Evolutionary conservation across 2,888 invertebrate species (phyloP).

Genomic region (Phrixothrix hirtus): DNA sequence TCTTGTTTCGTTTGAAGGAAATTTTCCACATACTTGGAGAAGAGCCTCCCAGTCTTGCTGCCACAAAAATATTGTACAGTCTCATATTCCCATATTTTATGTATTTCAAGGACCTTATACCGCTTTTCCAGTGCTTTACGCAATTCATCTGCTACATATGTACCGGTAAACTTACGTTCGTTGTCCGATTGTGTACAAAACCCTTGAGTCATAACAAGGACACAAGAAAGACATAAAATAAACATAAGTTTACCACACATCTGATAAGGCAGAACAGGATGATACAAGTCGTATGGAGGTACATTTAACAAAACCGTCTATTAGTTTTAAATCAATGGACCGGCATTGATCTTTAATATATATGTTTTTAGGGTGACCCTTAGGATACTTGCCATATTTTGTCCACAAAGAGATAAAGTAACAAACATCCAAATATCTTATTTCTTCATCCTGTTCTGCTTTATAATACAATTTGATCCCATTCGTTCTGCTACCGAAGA

Average conservation of each 20-base stretch:
- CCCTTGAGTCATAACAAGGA: too few species aligned
- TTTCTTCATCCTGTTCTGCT: too few species aligned
- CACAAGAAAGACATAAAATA: neutral
- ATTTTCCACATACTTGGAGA: constrained; percentile 44
- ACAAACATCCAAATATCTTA: too few species aligned
- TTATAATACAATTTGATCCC: too few species aligned
- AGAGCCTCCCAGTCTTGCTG: constrained; percentile 38
- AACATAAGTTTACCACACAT: neutral
- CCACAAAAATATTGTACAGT: neutral
- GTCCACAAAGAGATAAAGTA: too few species aligned
- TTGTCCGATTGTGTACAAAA: too few species aligned
- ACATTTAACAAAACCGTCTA: too few species aligned
- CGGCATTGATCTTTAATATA: too few species aligned
- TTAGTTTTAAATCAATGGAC: too few species aligned
- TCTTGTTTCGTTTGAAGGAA: constrained; percentile 44
- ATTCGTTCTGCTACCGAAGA: too few species aligned
- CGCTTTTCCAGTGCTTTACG: neutral
- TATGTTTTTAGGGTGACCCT: too few species aligned
- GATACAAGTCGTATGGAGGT: constrained; percentile 3
- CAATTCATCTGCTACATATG: neutral
- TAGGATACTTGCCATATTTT: too few species aligned
- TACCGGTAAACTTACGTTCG: neutral
- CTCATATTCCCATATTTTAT: neutral
- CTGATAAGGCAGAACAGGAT: neutral
- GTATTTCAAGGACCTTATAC: neutral